Evolutionary conservation across 2,888 invertebrate genomes (phyloP), one percentile per base, ranked within the genome.

Genomic region (Spodoptera exigua): DNA sequence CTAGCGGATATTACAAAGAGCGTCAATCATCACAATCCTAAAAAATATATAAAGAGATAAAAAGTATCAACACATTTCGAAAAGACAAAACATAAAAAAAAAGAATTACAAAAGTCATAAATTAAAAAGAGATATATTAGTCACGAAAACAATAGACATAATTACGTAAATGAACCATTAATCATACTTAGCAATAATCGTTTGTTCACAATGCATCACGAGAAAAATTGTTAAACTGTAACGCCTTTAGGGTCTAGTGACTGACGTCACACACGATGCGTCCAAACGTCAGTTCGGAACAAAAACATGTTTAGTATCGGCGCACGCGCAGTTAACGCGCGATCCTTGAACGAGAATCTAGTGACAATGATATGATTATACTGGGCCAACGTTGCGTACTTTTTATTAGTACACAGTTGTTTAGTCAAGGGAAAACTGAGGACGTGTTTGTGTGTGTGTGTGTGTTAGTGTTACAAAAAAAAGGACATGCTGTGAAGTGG

Each of bases 291-390:
- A 36, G n/a, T 41, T 48, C 27, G 41, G 41, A 61, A 62, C 72
- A 65, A 62, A 62, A 62, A 43, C 51, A 52, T 46, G 51, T 34
- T 32, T 47, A 46, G 44, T 49, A 37, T 44, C 32, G 32, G 48
- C 57, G 69, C 34, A 2, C 49, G 37, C 59, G 64, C 70, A 69
- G 69, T 59, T 44, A 47, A 40, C 37, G 60, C 53, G 59, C 37
- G 61, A 55, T 48, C 65, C 65, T 75, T 72, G 75, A 65, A 54
- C 58, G 47, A 53, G 62, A 59, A 59, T 59, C 64, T 69, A 71
- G 68, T 68, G 58, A 63, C 69, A 65, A 43, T 32, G 53, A 47
- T 4, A 11, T 37, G 53, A 41, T 66, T 48, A 48, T 37, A 61
- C 40, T n/a, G n/a, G 17, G 41, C 12, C 34, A 27, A 27, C 17